These are phyloP conservation scores for Drosophila grimshawi DNA, from an alignment of 1,140 invertebrate species.

Conservation along the genomic window DNA sequence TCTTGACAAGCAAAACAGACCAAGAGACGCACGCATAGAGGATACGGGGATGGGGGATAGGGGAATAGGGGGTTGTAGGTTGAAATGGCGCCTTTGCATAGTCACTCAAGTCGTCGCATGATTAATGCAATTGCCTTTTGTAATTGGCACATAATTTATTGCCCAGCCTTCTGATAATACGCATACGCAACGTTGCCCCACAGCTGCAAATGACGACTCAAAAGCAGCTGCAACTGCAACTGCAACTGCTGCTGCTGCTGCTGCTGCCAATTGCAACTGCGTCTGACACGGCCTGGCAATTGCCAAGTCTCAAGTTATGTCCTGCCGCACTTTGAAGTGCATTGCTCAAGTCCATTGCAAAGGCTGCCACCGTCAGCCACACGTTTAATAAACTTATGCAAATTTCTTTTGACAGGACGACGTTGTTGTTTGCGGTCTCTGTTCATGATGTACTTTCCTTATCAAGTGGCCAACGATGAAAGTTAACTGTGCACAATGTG, in stretches of 20 bases:
- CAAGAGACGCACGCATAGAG: slow-evolving; percentile 6
- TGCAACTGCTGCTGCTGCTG: slow-evolving; percentile 34
- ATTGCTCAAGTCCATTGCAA: slow-evolving; percentile 2
- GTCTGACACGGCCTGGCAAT: slow-evolving; percentile 22
- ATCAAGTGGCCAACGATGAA: slow-evolving; percentile 57
- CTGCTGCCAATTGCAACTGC: slow-evolving; percentile 26
- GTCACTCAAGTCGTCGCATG: slow-evolving; percentile 70
- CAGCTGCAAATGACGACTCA: slow-evolving; percentile 63
- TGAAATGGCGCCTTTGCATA: slow-evolving; percentile 56
- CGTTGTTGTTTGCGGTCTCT: slow-evolving; percentile 32
- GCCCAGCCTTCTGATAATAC: slow-evolving; percentile 64
- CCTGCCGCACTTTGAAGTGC: slow-evolving; percentile 58
- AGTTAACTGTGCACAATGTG: slow-evolving; percentile 15
- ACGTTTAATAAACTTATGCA: slow-evolving; percentile 74
- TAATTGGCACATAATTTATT: slow-evolving; percentile 82
- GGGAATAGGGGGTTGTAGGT: too few relatives aligned
- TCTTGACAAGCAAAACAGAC: slow-evolving; percentile 79
- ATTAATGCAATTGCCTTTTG: slow-evolving; percentile 82
- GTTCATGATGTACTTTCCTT: slow-evolving; percentile 45
- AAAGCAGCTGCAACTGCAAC: slow-evolving; percentile 46
- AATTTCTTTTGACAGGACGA: slow-evolving; percentile 59
- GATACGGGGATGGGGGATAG: background rate
- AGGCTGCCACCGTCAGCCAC: slow-evolving; percentile 5
- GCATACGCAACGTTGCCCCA: slow-evolving; percentile 64
- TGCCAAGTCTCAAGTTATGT: slow-evolving; percentile 42